These are phyloP conservation scores for Eurystomus gularis DNA, from an alignment of 2,113 vertebrate genomes.

Conservation along the genomic window DNA sequence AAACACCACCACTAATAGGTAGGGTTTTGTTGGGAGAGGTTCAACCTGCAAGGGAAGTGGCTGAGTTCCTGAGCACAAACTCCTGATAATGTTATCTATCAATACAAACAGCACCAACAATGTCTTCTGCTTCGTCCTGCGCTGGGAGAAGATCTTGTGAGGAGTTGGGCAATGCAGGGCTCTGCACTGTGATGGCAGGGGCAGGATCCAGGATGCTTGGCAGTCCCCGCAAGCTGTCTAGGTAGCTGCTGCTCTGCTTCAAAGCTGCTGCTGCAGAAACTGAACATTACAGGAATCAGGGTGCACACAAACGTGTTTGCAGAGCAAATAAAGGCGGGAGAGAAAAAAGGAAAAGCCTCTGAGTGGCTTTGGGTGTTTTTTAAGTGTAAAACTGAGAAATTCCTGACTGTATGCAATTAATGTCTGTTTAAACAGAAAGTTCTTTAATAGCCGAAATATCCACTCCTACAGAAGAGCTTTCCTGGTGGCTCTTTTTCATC, in stretches of 20 bases:
- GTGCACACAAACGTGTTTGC: background rate
- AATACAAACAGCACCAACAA: fast-evolving
- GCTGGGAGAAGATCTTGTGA: background rate
- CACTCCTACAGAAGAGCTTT: background rate
- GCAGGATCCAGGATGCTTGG: background rate
- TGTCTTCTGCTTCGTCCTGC: background rate
- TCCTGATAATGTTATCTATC: background rate
- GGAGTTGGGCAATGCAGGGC: background rate
- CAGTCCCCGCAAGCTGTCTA: background rate
- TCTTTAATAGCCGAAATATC: conserved; percentile 21
- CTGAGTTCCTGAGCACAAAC: fast-evolving
- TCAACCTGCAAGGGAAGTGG: background rate
- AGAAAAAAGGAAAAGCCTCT: conserved; percentile 39
- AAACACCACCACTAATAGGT: background rate
- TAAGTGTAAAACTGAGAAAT: conserved; percentile 37
- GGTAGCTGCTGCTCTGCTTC: background rate
- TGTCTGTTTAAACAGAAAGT: conserved; percentile 56
- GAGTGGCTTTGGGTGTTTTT: conserved; percentile 39
- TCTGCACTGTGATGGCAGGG: background rate
- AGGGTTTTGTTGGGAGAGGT: background rate
- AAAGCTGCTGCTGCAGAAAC: background rate
- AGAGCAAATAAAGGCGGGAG: conserved; percentile 25
- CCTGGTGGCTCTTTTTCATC: conserved; percentile 9
- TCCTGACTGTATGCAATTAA: background rate
- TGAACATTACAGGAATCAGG: background rate